Evolutionary conservation across 2,113 vertebrate genomes (phyloP).

Genomic region (Nyctereutes procyonoides): DNA sequence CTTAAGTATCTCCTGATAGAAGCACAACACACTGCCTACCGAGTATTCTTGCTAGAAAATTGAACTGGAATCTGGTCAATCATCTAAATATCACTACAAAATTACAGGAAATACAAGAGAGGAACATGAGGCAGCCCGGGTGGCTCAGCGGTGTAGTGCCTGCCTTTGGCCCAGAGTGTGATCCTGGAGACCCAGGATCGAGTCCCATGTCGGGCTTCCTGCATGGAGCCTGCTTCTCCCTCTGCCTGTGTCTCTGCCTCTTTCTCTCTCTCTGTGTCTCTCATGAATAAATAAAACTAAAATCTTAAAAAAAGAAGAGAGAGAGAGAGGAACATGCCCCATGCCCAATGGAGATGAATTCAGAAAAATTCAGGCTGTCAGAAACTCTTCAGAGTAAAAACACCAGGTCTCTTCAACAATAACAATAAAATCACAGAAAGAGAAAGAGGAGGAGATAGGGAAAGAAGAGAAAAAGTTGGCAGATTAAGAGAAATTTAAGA

Average conservation of each 20-base stretch:
- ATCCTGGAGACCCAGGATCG: too few species aligned
- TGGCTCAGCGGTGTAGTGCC: too few species aligned
- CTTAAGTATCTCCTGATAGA: too few species aligned
- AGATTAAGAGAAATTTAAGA: neutral
- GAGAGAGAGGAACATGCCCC: neutral
- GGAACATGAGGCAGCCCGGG: too few species aligned
- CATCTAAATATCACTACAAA: neutral
- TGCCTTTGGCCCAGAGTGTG: too few species aligned
- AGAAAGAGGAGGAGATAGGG: neutral
- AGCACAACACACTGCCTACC: neutral
- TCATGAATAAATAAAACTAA: too few species aligned
- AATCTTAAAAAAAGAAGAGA: too few species aligned
- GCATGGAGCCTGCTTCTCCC: too few species aligned
- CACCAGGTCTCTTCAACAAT: neutral
- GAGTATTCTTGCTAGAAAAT: neutral
- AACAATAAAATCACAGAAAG: neutral
- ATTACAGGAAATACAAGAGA: neutral
- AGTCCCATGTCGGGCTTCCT: too few species aligned
- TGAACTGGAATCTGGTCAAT: neutral
- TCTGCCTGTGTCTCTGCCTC: too few species aligned
- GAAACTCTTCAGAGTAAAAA: slow-evolving; percentile 7
- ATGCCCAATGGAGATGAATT: neutral
- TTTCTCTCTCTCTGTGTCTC: too few species aligned
- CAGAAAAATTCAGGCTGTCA: neutral
- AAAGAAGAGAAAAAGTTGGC: neutral